phyloP scores from a whole-genome alignment of 2,113 vertebrate species.

The Sinocyclocheilus maitianheensis region DNA sequence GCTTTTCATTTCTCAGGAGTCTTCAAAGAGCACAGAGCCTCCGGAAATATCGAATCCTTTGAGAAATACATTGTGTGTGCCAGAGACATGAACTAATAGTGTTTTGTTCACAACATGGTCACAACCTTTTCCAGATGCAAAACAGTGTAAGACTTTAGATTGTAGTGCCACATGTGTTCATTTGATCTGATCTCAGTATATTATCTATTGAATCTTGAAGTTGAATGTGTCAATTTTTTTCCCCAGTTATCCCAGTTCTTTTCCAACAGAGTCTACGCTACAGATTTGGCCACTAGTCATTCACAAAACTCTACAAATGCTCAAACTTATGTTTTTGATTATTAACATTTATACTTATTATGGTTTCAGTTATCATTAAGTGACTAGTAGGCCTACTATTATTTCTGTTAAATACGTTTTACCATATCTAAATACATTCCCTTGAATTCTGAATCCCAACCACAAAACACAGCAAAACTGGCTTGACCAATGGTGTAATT shows the following conservation, averaged over 20 bases:
- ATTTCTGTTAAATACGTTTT: not conserved
- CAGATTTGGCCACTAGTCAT: not conserved
- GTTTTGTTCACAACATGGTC: slow-evolving; percentile 18
- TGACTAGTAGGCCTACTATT: not conserved
- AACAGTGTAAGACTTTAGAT: not conserved
- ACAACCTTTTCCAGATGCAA: slow-evolving; percentile 19
- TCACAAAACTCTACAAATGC: not conserved
- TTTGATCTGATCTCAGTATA: not conserved
- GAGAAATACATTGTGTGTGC: slow-evolving; percentile 6
- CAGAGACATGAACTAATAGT: slow-evolving; percentile 17
- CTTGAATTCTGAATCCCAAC: not conserved
- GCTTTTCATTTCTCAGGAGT: slow-evolving; percentile 27
- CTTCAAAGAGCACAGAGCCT: slow-evolving; percentile 25
- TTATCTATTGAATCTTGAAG: not conserved
- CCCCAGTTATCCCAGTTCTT: not conserved
- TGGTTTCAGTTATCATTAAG: not conserved
- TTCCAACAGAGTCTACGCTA: not conserved
- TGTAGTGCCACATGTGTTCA: not conserved
- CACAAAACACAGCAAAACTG: not conserved
- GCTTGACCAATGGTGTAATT: not conserved
- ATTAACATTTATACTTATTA: not conserved
- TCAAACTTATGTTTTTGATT: not conserved
- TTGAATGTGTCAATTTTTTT: not conserved
- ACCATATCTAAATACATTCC: not conserved
- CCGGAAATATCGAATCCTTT: not conserved